Evolutionary conservation across 2,888 invertebrate species (phyloP), one percentile per base, ranked within the genome.

Genomic region (Eupithecia centaureata): DNA sequence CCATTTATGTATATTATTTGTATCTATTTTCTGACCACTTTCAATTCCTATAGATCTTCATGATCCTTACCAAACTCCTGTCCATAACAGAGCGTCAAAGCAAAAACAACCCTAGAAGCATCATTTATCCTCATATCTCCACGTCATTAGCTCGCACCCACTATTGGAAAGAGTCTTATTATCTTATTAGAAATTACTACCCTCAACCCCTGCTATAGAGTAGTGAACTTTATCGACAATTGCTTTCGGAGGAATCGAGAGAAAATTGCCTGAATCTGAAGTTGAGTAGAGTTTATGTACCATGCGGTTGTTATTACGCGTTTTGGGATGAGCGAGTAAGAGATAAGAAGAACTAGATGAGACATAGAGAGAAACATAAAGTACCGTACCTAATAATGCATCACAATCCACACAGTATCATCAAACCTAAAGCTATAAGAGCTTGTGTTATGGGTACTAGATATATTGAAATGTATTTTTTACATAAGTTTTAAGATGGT

Each of bases 141-240:
- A 76, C 76, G 74, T 84, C 85, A 85, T 84, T 84, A 84, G 79
- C 80, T 78, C 74, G 78, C 80, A 77, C 75, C 79, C 79, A 73
- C 83, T 87, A 88, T 89, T 86, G 87, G 87, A 86, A 86, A 80
- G 81, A 76, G 77, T 82, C 85, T 82, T 85, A 86, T 86, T 87
- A 86, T 84, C 84, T 88, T 89, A 90, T 88, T 87, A 88, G 87
- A 84, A 88, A 85, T 85, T 85, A 87, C 84, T 82, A 68, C 74
- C 79, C 67, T 47, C 60, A 12, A 15, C 42, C 8, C 15, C 57
- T 52, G 25, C 27, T 80, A 79, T 61, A 75, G 80, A 67, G 85
- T 79, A 77, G 70, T 79, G 67, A 68, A 35, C 77, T 71, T 75
- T 86, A 69, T 59, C 10, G 61, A 63, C 58, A 15, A 0, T n/a